A percentile compares a stretch with the other conserved stretches of the same genome.
These are phyloP conservation scores for Coregonus clupeaformis DNA, from an alignment of 2,113 vertebrate species.

Conservation along the genomic window DNA sequence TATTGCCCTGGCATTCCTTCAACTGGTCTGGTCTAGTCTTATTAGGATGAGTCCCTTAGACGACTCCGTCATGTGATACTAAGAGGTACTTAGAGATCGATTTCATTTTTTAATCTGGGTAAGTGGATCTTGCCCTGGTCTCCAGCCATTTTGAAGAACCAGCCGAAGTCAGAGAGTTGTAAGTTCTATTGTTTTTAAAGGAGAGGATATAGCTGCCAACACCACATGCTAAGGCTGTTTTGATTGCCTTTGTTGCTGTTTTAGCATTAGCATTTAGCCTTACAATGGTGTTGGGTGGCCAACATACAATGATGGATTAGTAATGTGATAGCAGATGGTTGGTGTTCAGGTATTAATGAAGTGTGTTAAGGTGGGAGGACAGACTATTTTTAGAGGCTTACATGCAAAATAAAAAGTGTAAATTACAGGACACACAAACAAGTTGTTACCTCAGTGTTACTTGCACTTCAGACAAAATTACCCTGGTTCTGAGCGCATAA, in stretches of 20 bases:
- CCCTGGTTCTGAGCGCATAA: slow-evolving; percentile 9
- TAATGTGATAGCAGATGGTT: slow-evolving; percentile 58
- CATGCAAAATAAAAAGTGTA: slow-evolving; percentile 47
- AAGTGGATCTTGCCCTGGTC: slow-evolving; percentile 65
- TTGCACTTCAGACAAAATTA: slow-evolving; percentile 33
- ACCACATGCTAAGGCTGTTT: slow-evolving; percentile 32
- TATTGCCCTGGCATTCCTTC: not conserved
- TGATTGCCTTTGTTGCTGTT: slow-evolving; percentile 14
- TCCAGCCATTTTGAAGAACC: slow-evolving; percentile 58
- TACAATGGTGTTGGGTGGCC: slow-evolving; percentile 51
- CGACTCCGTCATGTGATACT: slow-evolving; percentile 65
- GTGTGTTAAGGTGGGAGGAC: slow-evolving; percentile 49
- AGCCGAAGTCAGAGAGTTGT: slow-evolving; percentile 41
- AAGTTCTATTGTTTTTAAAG: slow-evolving; percentile 26
- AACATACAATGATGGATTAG: slow-evolving; percentile 56
- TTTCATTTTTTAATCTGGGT: slow-evolving; percentile 76
- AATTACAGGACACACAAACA: slow-evolving; percentile 38
- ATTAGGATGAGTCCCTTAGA: slow-evolving; percentile 43
- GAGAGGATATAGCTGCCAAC: not conserved
- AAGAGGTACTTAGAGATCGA: slow-evolving; percentile 71
- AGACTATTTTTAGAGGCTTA: not conserved
- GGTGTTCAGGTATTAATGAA: slow-evolving; percentile 68
- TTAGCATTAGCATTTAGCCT: slow-evolving; percentile 42
- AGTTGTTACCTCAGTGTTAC: slow-evolving; percentile 40
- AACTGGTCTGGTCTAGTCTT: slow-evolving; percentile 34